Evolutionary conservation across 2,888 invertebrate species (phyloP), one percentile per base, ranked within the genome.

Genomic region (Drosophila parthenogenetica): DNA sequence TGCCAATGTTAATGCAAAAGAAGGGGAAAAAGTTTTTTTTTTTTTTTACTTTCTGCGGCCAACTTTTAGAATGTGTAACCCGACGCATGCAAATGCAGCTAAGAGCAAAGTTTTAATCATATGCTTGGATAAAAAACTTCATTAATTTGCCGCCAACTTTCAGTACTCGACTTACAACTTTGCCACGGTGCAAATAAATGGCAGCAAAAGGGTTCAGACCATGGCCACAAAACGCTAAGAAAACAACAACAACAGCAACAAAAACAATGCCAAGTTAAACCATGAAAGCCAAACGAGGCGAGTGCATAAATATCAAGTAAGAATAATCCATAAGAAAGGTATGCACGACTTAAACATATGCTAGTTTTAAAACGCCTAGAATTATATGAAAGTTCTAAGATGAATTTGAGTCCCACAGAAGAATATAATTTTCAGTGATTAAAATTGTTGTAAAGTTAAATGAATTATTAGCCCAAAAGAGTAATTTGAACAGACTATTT

Each of bases 51-150:
- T 76, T 54, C 43, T 63, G 66, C 22, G 72, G 61, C 45, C 57
- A 76, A 76, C 77, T 75, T 77, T 75, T 57, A 63, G 57, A 72
- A 57, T 72, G 48, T 58, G 54, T 40, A 57, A 48, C 22, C 65
- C 48, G 46, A 65, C 55, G 75, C 71, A 72, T 65, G 63, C 54
- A 66, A 49, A 69, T 71, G 63, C 60, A 63, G 70, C 67, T 80
- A 48, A 82, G 65, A 68, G 81, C 61, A 87, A 87, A 82, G 87
- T 82, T 82, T 84, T 84, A 82, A 87, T 87, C 82, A 79, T 75
- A 81, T 79, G 76, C 80, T 74, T 46, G 73, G 19, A 10, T 29
- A 29, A 55, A 48, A 62, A 37, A 81, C 74, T 84, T 82, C 74
- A 87, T 82, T 82, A 81, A 87, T 87, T 84, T 82, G 69, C 81